Evolutionary conservation across 2,888 invertebrate genomes (phyloP).

Genomic region (Scaptomyza caliginosa): DNA sequence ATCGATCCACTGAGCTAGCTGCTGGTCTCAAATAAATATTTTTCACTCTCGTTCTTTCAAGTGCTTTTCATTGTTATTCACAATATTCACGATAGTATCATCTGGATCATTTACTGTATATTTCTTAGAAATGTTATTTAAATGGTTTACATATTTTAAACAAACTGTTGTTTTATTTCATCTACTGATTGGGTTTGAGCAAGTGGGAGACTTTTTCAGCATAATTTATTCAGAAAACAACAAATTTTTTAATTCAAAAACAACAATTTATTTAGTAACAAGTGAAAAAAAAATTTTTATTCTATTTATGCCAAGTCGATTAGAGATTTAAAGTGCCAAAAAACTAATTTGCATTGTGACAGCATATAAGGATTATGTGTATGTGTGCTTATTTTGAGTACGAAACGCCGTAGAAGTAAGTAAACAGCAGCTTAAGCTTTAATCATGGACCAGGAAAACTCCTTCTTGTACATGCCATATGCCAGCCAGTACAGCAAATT

Average conservation of each 20-base stretch:
- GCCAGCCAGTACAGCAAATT: conserved; percentile 96
- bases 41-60: conserved; percentile 32
- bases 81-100: conserved; percentile 30
- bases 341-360: not conserved
- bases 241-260: not conserved
- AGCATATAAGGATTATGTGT: not conserved
- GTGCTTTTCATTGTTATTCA: conserved; percentile 38
- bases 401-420: not conserved
- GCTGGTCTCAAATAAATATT: conserved; percentile 20
- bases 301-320: not conserved
- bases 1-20: conserved; percentile 13
- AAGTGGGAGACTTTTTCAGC: not conserved
- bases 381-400: not conserved
- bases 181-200: not conserved
- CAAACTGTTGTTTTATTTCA: conserved; percentile 14
- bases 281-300: too few species aligned
- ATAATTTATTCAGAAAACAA: not conserved
- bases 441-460: conserved; percentile 80
- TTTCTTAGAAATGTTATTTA: conserved; percentile 59
- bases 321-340: conserved; percentile 4
- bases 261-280: conserved; percentile 30
- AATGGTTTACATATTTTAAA: conserved; percentile 57
- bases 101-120: conserved; percentile 52
- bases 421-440: conserved; percentile 52
- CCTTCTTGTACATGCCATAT: conserved; percentile 89